Base-by-base conservation (phyloP, 1,140 invertebrate genomes). In the Papilio polytes region DNA sequence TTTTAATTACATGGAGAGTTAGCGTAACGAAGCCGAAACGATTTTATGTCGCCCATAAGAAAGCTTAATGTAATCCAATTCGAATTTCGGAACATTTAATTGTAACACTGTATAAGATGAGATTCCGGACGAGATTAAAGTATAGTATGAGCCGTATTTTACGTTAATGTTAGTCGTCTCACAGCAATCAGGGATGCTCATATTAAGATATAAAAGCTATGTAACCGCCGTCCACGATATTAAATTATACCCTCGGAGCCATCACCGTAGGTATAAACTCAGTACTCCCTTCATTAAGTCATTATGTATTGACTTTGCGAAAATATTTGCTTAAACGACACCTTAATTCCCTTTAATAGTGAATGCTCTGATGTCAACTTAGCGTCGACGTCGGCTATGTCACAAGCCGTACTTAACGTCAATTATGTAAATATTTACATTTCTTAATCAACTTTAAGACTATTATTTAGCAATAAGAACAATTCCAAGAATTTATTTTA, bases 21-120 rank as follows among this genome's bases (percentile, higher is more conserved):
- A 72, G 85, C 85, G 85, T 90, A 88, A 89, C 84, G 86, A 88
- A 87, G 86, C 81, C 84, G 80, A 89, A 88, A 88, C 85, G 81
- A 81, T 86, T 91, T 91, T 87, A 90, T 88, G 82, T 86, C 78
- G 70, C 76, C 79, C 84, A 88, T 88, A 89, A 89, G 86, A 88
- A 89, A 85, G 63, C 80, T 89, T 86, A 89, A 89, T 85, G 86
- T 87, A 89, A 87, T 89, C 82, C 82, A 88, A 86, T 87, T 91
- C 82, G 80, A 83, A 82, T 88, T 88, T 91, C 88, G 85, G 88
- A 86, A 76, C 85, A 81, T 85, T 88, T 90, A 86, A 85, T 87
- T 87, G 87, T 89, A 84, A 66, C 80, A 77, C 63, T 81, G 73
- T 26, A 78, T 81, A 84, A 84, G 85, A 87, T 90, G 85, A 87